Conservation (phyloP, 1,140 invertebrate genomes). For the Riptortus pedestris region DNA sequence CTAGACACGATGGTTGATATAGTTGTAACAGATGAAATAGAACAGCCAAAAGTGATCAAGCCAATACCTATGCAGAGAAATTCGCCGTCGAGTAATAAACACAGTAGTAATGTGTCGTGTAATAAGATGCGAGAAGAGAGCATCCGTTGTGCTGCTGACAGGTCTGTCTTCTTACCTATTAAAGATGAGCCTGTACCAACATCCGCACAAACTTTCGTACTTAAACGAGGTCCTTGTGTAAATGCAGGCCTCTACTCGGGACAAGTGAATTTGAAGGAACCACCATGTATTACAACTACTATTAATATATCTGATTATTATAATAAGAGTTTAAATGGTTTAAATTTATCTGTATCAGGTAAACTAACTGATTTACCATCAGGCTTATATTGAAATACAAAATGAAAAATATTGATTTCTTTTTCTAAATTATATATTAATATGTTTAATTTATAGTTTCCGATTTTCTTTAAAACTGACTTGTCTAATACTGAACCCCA, state of each 20-base stretch:
- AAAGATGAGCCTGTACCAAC: conserved; percentile 19
- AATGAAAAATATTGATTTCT: too few relatives aligned
- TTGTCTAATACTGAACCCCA: too few relatives aligned
- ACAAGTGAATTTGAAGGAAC: conserved; percentile 36
- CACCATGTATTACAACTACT: conserved; percentile 35
- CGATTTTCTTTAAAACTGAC: too few relatives aligned
- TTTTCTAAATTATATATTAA: not conserved
- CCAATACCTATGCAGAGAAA: conserved; percentile 14
- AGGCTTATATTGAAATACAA: conserved; percentile 53
- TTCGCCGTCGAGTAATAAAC: not conserved
- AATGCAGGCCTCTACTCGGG: conserved; percentile 52
- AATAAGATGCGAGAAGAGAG: not conserved
- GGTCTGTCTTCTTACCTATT: conserved; percentile 28
- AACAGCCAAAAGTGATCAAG: not conserved
- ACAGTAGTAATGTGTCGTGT: not conserved
- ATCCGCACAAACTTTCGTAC: conserved; percentile 15
- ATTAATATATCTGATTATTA: conserved; percentile 27
- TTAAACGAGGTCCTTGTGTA: conserved; percentile 39
- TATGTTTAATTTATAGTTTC: not conserved
- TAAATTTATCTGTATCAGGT: conserved; percentile 35
- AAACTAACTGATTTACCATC: conserved; percentile 61
- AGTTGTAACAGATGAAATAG: conserved; percentile 40
- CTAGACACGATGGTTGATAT: conserved; percentile 60
- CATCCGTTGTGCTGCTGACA: conserved; percentile 20
- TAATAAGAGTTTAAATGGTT: conserved; percentile 25